Base-by-base conservation (phyloP, 1,140 invertebrate species). In the Reticulitermes speratus region DNA sequence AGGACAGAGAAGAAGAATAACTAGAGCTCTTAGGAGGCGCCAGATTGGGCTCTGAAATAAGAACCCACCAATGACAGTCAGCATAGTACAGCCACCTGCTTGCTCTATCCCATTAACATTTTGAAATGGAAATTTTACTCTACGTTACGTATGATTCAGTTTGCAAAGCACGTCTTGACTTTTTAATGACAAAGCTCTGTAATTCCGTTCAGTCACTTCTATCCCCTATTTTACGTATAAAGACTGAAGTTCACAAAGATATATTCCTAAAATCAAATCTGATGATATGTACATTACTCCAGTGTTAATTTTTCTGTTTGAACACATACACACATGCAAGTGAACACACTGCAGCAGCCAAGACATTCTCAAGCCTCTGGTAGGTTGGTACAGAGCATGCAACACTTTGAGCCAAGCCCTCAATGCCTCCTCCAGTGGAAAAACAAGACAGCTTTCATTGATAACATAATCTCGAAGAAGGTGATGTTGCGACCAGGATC, bases 21-120 rank as follows among this genome's bases (percentile, higher is more conserved):
- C 85, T 85, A 85, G 59, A 85, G 85, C 85, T 48, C 85, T 81
- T 85, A 85, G 85, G 30, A 44, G 59, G 85, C 85, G 23, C 85
- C 85, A 44, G 32, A 55, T 75, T 85, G 85, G 85, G 85, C 85
- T 85, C 85, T 85, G 85, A 85, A 85, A 85, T 48, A 85, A 85
- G 85, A 85, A 85, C 85, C 85, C 85, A 85, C 23, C 85, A 85
- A n/a, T 23, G 55, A 38, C 85, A 48, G 85, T 44, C 83, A 84
- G 83, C 83, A 45, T 30, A 75, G 65, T 75, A n/a, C 65, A 75
- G 65, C n/a, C 65, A 75, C 65, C 65, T 75, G 25, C 65, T 75
- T 75, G 25, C 65, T 75, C 8, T 30, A 75, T n/a, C 65, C 65
- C 65, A 75, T 75, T 75, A 75, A 75, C n/a, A 75, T 30, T 75